Evolutionary conservation across 2,797 vertebrate species (phyloP), one percentile per base, ranked within the genome.

Genomic region (Eurystomus glaucurus): DNA sequence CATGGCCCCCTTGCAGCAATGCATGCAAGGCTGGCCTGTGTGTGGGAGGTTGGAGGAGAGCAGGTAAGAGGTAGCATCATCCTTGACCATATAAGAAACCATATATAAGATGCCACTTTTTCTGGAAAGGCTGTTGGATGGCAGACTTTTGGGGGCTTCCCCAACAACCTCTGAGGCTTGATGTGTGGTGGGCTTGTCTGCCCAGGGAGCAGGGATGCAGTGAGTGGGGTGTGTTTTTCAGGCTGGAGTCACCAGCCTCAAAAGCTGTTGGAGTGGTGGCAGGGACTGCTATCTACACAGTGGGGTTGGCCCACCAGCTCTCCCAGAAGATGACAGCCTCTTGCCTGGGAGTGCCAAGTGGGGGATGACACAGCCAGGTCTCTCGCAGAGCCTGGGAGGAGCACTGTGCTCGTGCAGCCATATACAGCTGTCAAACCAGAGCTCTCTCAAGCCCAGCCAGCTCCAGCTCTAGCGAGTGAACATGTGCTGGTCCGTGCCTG

Each of bases 361-460:
- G 0, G 12, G 50, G 60, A 22, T 62, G 75, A 10, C 39, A 3
- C 7, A 33, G 79, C 31, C 85, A 91, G 80, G 4, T 65, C 50
- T 70, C 81, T 89, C 0, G 0, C 14, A 1, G 69, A 90, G 69
- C n/a, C 3, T 6, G 43, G 90, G 77, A 81, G 58, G 23, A 88
- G 62, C 0, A 0, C 3, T 3, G 57, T 3, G 0, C 15, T 35
- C 0, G 0, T 23, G 8, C 45, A 37, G 75, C 52, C 64, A 1
- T 50, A 12, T 23, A 9, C 68, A 88, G 83, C 74, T 93, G 92
- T 85, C 58, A 9, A 29, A 66, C 1, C 55, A 19, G 64, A 69
- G 77, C 4, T 0, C 5, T 9, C 76, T 26, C 62, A 1, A 58
- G 41, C 46, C 17, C 0, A 0, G 83, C 83, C 92, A 76, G 86